These are phyloP conservation scores for Coregonus suidteri DNA, from an alignment of 2,797 vertebrate species.

Conservation along the genomic window DNA sequence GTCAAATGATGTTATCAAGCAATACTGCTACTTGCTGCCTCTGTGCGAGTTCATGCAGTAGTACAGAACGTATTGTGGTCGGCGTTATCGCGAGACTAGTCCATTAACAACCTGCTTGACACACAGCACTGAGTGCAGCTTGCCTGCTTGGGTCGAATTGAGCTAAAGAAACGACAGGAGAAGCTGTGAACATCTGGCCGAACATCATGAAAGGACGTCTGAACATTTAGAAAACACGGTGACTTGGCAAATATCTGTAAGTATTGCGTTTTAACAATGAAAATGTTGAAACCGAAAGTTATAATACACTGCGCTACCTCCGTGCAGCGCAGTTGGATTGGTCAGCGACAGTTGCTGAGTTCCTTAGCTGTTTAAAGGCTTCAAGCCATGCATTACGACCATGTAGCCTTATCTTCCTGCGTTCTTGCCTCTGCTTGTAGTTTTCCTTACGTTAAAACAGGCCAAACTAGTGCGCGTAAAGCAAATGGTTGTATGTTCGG, in stretches of 20 bases:
- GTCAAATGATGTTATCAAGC: conserved; percentile 49
- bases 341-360: conserved; percentile 64
- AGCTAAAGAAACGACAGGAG: conserved; percentile 70
- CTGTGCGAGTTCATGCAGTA: conserved; percentile 78
- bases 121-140: conserved; percentile 79
- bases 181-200: conserved; percentile 81
- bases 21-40: conserved; percentile 78
- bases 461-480: background rate
- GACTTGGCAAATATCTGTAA: conserved; percentile 65
- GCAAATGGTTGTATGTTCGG: background rate
- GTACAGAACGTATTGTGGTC: conserved; percentile 75
- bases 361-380: conserved; percentile 76
- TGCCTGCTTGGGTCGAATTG: conserved; percentile 73
- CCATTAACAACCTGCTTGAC: conserved; percentile 87
- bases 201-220: conserved; percentile 76
- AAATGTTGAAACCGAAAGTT: conserved; percentile 71
- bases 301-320: conserved; percentile 52
- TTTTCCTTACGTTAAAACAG: conserved; percentile 24
- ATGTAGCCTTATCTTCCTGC: conserved; percentile 53
- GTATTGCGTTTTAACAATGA: conserved; percentile 49
- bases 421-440: conserved; percentile 36
- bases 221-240: conserved; percentile 59
- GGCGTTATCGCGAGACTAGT: conserved; percentile 87
- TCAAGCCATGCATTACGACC: conserved; percentile 65
- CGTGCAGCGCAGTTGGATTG: conserved; percentile 66